Evolutionary conservation across 2,113 vertebrate genomes (phyloP).

Genomic region (Saguinus midas): DNA sequence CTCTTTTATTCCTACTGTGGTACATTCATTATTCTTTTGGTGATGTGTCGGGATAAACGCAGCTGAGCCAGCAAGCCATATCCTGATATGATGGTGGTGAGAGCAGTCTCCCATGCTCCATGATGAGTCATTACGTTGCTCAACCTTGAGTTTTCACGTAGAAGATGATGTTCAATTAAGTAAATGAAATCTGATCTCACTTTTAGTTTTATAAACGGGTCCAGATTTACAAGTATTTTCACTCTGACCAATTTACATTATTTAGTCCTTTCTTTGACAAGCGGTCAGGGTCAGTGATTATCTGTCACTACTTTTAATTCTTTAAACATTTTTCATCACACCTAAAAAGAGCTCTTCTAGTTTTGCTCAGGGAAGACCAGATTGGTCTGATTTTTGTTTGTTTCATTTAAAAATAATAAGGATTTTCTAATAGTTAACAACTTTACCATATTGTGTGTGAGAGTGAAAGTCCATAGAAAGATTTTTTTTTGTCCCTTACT

Average conservation of each 20-base stretch:
- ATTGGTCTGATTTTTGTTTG: background rate
- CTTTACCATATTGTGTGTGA: background rate
- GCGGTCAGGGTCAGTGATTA: background rate
- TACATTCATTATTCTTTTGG: background rate
- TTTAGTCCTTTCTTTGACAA: background rate
- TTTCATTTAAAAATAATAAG: background rate
- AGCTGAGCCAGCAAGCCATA: background rate
- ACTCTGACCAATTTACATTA: background rate
- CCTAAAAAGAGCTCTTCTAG: background rate
- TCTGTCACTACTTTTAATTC: background rate
- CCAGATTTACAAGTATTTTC: background rate
- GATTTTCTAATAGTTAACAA: background rate
- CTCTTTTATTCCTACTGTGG: background rate
- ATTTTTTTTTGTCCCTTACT: background rate
- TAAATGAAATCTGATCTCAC: background rate
- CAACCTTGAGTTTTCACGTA: background rate
- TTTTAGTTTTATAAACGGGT: background rate
- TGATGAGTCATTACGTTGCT: background rate
- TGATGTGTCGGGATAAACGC: background rate
- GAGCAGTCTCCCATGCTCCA: background rate
- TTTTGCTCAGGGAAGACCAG: background rate
- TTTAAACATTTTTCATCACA: background rate
- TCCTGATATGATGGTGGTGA: rapidly evolving
- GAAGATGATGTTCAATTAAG: background rate
- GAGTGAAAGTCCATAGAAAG: background rate